Evolutionary conservation across 2,797 vertebrate species (phyloP), one percentile per base, ranked within the genome.

Genomic region (Anguilla anguilla): DNA sequence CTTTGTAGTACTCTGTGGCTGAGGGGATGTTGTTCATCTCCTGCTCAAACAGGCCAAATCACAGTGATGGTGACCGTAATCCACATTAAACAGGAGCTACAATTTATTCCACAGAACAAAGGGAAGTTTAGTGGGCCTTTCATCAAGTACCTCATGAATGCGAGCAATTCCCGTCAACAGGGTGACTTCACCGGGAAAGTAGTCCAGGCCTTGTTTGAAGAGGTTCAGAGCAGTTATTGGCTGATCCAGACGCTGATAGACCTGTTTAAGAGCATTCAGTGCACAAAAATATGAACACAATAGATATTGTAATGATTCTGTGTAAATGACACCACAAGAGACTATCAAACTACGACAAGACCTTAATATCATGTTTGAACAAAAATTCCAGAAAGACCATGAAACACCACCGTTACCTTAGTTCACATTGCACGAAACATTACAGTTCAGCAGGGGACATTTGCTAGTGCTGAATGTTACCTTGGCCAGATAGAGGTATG

Each of bases 201-300:
- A 97, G 88, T 99, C 97, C 91, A 99, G 95, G 28, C 98, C 98
- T 97, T 99, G 97, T 92, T 99, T 99, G 93, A 97, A 99, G 92
- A 99, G 95, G 92, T 97, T 97, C 90, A 99, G 94, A 86, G 98
- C 97, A 11, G 98, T 98, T 92, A 99, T 93, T 81, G 99, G 98
- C 88, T 99, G 99, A 96, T 99, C 98, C 93, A 99, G 94, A 19
- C 97, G 97, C 90, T 97, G 94, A 93, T 99, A 99, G n/a, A 99
- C 98, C 98, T 99, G 93, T 87, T 87, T 4, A 39, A 84, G 43
- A 2, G 4, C 61, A 22, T n/a, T 85, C 90, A 88, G 11, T 90
- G 49, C 49, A 19, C 31, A 25, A 85, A 5, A 9, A 51, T 64
- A 39, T 85, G 81, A 64, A 87, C 22, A 28, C n/a, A n/a, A 9